A percentile compares a stretch with the other conserved stretches of the same genome.
Conservation (phyloP, 2,797 vertebrate genomes). For the Pantherophis vulpinus region DNA sequence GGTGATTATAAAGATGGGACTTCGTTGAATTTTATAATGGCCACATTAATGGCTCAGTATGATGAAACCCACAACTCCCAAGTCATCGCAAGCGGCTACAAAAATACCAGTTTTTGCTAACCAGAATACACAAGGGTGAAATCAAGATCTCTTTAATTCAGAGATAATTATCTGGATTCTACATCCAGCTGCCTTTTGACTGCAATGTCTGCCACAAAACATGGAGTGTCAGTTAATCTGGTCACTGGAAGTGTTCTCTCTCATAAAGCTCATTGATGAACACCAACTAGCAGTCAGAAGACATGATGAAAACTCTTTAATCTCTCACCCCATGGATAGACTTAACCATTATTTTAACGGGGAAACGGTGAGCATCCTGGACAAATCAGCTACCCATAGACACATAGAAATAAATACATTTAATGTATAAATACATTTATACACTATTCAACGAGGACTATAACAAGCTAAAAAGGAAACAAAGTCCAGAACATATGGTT, state of each 20-base stretch:
- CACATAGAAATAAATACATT: background rate
- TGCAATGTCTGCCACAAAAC: background rate
- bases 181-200: background rate
- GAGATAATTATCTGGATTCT: background rate
- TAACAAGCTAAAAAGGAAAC: background rate
- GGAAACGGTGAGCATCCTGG: background rate
- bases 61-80: background rate
- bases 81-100: background rate
- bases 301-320: background rate
- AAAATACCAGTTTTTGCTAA: background rate
- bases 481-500: background rate
- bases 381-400: background rate
- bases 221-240: background rate
- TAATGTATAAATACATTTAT: background rate
- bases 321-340: background rate
- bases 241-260: background rate
- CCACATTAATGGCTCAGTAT: background rate
- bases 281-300: background rate
- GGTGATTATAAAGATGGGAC: background rate
- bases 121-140: background rate
- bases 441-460: background rate
- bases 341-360: background rate
- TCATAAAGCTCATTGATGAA: background rate
- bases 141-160: background rate
- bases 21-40: background rate